Evolutionary conservation across 2,113 vertebrate genomes (phyloP).

Genomic region (Podarcis cretensis): DNA sequence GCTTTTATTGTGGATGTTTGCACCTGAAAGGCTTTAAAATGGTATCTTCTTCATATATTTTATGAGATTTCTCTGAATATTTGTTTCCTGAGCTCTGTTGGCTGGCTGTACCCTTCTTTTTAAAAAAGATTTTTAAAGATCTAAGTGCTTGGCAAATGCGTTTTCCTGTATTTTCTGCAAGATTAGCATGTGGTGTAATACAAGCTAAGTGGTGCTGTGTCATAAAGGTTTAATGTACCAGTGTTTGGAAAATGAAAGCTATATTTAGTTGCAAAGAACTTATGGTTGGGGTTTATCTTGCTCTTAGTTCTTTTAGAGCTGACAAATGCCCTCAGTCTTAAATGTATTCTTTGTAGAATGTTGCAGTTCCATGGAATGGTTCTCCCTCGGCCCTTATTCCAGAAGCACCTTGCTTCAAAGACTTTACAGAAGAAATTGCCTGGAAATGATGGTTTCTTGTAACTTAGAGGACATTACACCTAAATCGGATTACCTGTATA

Average conservation of each 20-base stretch:
- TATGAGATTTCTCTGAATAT: neutral
- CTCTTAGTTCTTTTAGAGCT: neutral
- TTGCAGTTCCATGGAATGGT: neutral
- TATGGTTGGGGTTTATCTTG: neutral
- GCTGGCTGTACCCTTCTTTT: neutral
- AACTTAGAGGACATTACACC: neutral
- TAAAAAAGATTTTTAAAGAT: neutral
- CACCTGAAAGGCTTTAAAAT: neutral
- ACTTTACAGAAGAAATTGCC: neutral
- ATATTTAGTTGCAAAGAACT: neutral
- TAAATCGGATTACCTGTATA: neutral
- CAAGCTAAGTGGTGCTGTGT: neutral
- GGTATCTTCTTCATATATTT: neutral
- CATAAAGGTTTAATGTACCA: neutral
- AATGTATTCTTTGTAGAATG: neutral
- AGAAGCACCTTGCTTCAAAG: neutral
- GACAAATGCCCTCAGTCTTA: neutral
- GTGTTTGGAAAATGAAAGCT: neutral
- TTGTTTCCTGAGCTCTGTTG: neutral
- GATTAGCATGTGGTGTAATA: neutral
- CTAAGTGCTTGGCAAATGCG: neutral
- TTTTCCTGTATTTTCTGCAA: neutral
- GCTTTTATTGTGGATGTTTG: neutral
- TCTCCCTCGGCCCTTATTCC: neutral
- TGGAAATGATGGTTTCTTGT: neutral